Percentiles rank a stretch among this genome's conserved stretches.
Evolutionary conservation across 2,113 vertebrate species (phyloP).

Genomic region (Anguilla rostrata): DNA sequence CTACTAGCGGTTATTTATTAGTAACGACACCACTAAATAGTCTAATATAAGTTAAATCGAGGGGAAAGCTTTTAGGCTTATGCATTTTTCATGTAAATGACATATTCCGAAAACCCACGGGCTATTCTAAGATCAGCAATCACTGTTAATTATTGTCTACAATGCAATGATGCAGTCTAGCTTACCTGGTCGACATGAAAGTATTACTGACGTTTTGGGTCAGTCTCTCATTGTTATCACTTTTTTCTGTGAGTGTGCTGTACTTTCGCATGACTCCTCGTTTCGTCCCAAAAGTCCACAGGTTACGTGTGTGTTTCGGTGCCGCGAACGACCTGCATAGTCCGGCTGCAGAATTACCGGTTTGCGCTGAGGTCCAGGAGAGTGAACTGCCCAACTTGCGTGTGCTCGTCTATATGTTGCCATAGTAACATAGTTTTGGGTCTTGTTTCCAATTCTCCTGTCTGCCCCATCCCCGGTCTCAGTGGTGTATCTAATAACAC

Average conservation of each 20-base stretch:
- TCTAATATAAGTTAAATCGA: too few species aligned
- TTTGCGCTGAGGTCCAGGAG: neutral
- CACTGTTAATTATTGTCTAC: neutral
- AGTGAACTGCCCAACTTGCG: neutral
- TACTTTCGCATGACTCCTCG: conserved; percentile 4
- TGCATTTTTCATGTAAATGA: neutral
- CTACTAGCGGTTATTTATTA: too few species aligned
- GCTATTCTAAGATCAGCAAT: neutral
- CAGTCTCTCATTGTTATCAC: neutral
- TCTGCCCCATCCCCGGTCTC: neutral
- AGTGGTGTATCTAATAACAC: neutral
- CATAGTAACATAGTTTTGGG: neutral
- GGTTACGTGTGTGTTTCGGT: neutral
- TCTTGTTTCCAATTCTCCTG: neutral
- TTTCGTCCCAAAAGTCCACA: neutral
- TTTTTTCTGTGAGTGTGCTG: neutral
- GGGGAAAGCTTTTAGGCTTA: too few species aligned
- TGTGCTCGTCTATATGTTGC: neutral
- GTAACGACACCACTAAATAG: too few species aligned
- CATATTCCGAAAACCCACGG: too few species aligned
- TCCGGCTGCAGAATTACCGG: too few species aligned
- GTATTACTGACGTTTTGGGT: neutral
- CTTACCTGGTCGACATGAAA: neutral
- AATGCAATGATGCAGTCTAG: neutral
- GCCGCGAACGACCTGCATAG: neutral